Base-by-base conservation (phyloP, 2,888 invertebrate genomes). In the Lomographa bimaculata region DNA sequence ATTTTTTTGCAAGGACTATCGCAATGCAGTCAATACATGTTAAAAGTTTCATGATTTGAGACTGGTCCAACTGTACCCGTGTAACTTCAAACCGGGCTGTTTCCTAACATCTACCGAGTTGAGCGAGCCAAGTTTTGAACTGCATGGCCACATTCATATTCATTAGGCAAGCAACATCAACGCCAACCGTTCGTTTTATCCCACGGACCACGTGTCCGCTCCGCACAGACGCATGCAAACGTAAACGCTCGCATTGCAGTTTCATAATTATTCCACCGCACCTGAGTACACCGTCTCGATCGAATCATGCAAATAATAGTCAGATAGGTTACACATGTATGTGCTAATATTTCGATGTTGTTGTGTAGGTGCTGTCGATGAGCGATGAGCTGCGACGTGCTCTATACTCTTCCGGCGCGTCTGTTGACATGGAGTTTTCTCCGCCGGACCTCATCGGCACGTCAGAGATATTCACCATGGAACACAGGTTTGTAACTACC, bases 401-500 rank as follows among this genome's bases (percentile, higher is more conserved):
- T 46, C 91, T 95, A 37, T 94, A 94, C 57, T 93, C 92, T 57
- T 92, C 92, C 64, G 94, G 94, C 63, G 92, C 93, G 61, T 95
- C 96, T 56, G 90, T 97, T 69, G 96, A 97, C 84, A 91, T 95
- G 81, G 97, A 97, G 71, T 91, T 96, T 58, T 94, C 95, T 53
- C 93, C 98, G 54, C 98, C 98, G 6, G 98, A 98, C 72, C 91
- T 98, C 60, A 93, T 96, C 63, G 97, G 97, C 41, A 90, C 91
- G 50, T 97, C 98, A 30, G 97, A 97, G 84, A 96, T 98, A 66
- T 91, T 98, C 69, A 94, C 94, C 50, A 96, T 97, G 84, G 95
- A 96, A 42, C 96, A 97, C 86, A 92, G 96, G 86, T 93, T 79
- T 47, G 33, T 37, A 17, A 5, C n/a, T n/a, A n/a, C n/a, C n/a